phyloP scores from a whole-genome alignment of 1,140 invertebrate genomes.

The Pemphigus obesinymphae region DNA sequence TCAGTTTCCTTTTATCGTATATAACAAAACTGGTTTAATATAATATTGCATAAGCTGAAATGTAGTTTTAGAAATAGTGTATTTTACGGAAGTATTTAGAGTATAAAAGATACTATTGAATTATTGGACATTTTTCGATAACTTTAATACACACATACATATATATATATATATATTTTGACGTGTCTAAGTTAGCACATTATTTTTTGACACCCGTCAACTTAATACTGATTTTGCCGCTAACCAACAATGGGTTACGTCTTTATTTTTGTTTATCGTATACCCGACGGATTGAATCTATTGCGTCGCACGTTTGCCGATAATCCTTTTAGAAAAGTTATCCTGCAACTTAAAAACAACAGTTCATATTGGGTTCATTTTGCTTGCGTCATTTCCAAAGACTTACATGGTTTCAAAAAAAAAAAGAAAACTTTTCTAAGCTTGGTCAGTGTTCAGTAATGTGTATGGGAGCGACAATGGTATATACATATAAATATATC shows the following conservation, averaged over 20 bases:
- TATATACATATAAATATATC: not conserved
- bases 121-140: not conserved
- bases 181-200: not conserved
- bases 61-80: too few species aligned
- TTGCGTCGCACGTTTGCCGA: not conserved
- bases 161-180: not conserved
- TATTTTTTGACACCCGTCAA: not conserved
- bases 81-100: too few species aligned
- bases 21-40: too few species aligned
- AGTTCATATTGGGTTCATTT: not conserved
- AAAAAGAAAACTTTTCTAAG: conserved; percentile 8
- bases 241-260: not conserved
- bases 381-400: not conserved
- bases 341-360: not conserved
- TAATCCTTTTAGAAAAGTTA: conserved; percentile 4
- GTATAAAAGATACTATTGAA: too few species aligned
- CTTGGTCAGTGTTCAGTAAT: not conserved
- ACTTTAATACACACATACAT: not conserved
- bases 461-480: not conserved
- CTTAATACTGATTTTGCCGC: not conserved
- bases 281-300: not conserved
- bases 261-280: not conserved
- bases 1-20: too few species aligned
- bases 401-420: not conserved
- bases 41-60: too few species aligned